Percentiles rank a stretch among this genome's conserved stretches.
Conservation (phyloP, 2,113 vertebrate genomes). For the Terrapene triunguis region DNA sequence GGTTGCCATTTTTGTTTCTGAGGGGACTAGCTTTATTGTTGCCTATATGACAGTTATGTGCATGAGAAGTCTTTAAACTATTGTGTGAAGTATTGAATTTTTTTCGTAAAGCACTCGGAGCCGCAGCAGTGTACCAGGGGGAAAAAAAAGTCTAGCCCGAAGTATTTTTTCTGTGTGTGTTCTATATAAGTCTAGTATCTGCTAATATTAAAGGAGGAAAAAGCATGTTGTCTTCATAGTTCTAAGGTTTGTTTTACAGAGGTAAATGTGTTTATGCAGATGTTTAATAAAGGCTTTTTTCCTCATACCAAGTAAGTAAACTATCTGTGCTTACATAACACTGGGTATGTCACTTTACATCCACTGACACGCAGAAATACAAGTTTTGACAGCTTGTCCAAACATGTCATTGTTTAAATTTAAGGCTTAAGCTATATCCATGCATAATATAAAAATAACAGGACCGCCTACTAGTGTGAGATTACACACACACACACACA, state of each 20-base stretch:
- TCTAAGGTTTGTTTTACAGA: background rate
- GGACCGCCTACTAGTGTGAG: background rate
- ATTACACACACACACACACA: background rate
- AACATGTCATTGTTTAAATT: background rate
- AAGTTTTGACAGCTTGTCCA: background rate
- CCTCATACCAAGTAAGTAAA: slow-evolving; percentile 3
- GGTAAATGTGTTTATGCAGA: background rate
- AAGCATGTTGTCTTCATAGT: background rate
- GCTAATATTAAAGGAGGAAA: background rate
- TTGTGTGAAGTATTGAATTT: background rate
- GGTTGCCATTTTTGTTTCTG: background rate
- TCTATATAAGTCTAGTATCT: background rate
- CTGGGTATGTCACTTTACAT: background rate
- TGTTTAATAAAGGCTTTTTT: background rate
- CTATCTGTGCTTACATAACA: slow-evolving; percentile 3
- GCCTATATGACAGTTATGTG: background rate
- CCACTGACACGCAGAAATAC: slow-evolving; percentile 3
- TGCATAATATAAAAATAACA: background rate
- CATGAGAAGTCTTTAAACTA: background rate
- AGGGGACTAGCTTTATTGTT: background rate
- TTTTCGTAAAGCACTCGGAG: background rate
- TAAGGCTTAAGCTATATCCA: background rate
- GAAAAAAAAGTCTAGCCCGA: background rate
- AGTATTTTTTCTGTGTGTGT: background rate
- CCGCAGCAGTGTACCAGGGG: background rate